These are phyloP conservation scores for Lepidochrysops patricia DNA, from an alignment of 2,888 invertebrate genomes.

Conservation along the genomic window DNA sequence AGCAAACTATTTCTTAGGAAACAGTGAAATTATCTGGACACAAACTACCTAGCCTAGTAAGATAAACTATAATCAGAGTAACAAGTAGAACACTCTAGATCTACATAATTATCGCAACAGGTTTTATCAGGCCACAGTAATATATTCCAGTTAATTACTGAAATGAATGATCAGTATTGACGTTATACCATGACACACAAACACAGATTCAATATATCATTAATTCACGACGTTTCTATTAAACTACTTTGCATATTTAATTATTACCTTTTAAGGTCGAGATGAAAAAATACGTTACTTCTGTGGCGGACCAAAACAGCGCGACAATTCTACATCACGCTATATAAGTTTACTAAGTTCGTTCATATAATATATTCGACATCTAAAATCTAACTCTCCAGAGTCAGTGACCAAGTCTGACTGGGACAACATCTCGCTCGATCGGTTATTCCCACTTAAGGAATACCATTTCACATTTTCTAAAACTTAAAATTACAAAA, in stretches of 20 bases:
- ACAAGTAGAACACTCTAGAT: conserved; percentile 9
- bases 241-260: background rate
- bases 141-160: background rate
- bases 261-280: background rate
- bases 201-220: background rate
- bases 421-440: too few relatives aligned
- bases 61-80: background rate
- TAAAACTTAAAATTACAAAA: too few relatives aligned
- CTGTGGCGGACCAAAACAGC: too few relatives aligned
- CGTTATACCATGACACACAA: background rate
- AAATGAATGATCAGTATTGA: conserved; percentile 4
- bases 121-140: conserved; percentile 2
- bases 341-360: too few relatives aligned
- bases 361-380: too few relatives aligned
- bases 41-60: background rate
- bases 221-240: background rate
- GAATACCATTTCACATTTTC: too few relatives aligned
- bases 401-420: too few relatives aligned
- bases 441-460: too few relatives aligned
- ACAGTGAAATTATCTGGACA: background rate
- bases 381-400: too few relatives aligned
- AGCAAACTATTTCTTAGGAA: background rate
- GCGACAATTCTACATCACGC: too few relatives aligned
- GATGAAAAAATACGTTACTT: too few relatives aligned
- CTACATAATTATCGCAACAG: background rate